Percentiles rank a stretch among this genome's conserved stretches.
phyloP scores from a whole-genome alignment of 2,888 invertebrate genomes.

The Azorinus chamasolen region DNA sequence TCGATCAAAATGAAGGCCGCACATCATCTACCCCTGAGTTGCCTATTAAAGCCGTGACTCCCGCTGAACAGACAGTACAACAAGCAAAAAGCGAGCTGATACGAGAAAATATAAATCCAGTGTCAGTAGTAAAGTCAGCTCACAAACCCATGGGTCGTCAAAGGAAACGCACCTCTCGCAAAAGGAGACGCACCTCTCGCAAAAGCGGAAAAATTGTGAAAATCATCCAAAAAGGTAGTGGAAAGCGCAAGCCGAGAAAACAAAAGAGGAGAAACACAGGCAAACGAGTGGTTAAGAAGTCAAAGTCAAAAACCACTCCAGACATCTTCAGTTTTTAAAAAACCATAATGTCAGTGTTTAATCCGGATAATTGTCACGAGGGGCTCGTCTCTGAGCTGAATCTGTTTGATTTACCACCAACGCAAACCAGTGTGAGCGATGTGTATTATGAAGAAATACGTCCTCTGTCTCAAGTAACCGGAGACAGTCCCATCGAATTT shows the following conservation, averaged over 20 bases:
- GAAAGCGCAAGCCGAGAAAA: conserved; percentile 3
- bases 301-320: conserved; percentile 1
- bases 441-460: conserved; percentile 54
- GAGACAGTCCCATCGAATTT: conserved; percentile 58
- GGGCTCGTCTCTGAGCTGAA: conserved; percentile 46
- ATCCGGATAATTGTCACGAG: too few species aligned
- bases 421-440: conserved; percentile 54
- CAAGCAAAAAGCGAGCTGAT: conserved; percentile 48
- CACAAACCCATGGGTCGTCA: conserved; percentile 8
- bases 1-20: background rate
- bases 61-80: conserved; percentile 42
- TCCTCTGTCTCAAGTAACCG: conserved; percentile 42
- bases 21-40: background rate
- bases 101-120: conserved; percentile 46
- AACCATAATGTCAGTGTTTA: too few species aligned
- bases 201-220: conserved; percentile 4
- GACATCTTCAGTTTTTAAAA: too few species aligned
- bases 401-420: conserved; percentile 54
- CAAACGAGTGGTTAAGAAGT: conserved; percentile 6
- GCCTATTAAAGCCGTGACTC: conserved; percentile 41
- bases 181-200: conserved; percentile 1
- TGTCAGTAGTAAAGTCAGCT: conserved; percentile 12
- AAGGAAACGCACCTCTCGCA: conserved; percentile 3
- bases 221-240: conserved; percentile 4
- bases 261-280: background rate